Evolutionary conservation across 30 jellyfish, hydroid and myxozoan species (phyloP).

Genomic region (Cassiopea andromeda): DNA sequence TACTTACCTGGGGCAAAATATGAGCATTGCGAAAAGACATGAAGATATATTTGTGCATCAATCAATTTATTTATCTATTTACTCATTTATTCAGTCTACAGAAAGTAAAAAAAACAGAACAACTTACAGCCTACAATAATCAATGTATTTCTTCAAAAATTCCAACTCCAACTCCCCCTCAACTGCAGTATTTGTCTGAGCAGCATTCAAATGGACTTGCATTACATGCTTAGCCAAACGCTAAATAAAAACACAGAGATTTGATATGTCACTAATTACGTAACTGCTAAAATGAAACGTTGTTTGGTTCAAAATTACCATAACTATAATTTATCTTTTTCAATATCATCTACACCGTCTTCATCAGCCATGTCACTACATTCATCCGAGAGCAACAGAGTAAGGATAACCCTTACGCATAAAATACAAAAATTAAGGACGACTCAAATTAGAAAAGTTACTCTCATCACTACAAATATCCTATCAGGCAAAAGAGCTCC

Average conservation of each 20-base stretch:
- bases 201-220: slow-evolving; percentile 98
- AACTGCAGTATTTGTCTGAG: slow-evolving; percentile 77
- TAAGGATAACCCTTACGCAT: background rate
- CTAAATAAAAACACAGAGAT: slow-evolving; percentile 44
- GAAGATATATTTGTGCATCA: too few relatives aligned
- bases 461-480: too few relatives aligned
- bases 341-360: background rate
- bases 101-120: background rate
- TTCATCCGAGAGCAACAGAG: background rate
- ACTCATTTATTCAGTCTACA: background rate
- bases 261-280: background rate
- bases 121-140: slow-evolving; percentile 91
- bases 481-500: background rate
- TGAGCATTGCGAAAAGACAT: too few relatives aligned
- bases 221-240: slow-evolving; percentile 98
- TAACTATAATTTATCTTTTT: too few relatives aligned
- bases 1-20: too few relatives aligned
- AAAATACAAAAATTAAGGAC: too few relatives aligned
- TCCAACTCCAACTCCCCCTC: slow-evolving; percentile 96
- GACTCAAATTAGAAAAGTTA: too few relatives aligned
- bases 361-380: background rate
- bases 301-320: too few relatives aligned
- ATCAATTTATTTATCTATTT: too few relatives aligned
- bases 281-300: too few relatives aligned
- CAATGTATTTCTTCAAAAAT: slow-evolving; percentile 90